Evolutionary conservation across 2,113 vertebrate species (phyloP).

Genomic region (Ammodytes marinus): DNA sequence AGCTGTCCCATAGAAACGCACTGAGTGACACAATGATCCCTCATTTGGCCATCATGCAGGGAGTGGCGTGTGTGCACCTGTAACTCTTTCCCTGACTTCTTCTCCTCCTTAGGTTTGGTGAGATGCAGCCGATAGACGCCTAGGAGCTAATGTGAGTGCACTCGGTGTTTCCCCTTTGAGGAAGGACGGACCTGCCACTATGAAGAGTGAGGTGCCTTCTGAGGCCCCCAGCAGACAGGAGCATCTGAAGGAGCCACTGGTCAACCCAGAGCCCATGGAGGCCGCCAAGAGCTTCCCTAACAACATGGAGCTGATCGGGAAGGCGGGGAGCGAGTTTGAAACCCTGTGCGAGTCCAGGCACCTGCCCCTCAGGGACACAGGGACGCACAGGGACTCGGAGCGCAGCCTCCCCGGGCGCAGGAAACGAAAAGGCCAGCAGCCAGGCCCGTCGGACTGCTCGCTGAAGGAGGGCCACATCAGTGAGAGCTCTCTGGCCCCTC

Average conservation of each 20-base stretch:
- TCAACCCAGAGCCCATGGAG: slow-evolving; percentile 92
- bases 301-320: slow-evolving; percentile 96
- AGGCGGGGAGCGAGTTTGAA: slow-evolving; percentile 94
- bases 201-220: slow-evolving; percentile 98
- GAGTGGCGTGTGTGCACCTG: background rate
- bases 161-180: slow-evolving; percentile 65
- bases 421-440: slow-evolving; percentile 97
- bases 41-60: background rate
- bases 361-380: slow-evolving; percentile 85
- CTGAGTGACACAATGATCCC: background rate
- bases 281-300: slow-evolving; percentile 90
- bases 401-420: slow-evolving; percentile 90
- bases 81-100: slow-evolving; percentile 19
- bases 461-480: slow-evolving; percentile 87
- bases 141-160: slow-evolving; percentile 76
- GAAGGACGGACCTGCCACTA: slow-evolving; percentile 87
- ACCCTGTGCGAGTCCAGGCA: slow-evolving; percentile 88
- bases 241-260: slow-evolving; percentile 95
- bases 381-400: slow-evolving; percentile 90
- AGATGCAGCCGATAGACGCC: slow-evolving; percentile 87
- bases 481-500: slow-evolving; percentile 76
- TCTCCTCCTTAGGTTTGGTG: slow-evolving; percentile 75
- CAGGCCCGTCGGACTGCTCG: slow-evolving; percentile 94
- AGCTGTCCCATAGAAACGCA: no score
- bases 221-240: slow-evolving; percentile 94